Evolutionary conservation across 1,140 invertebrate species (phyloP), one percentile per base, ranked within the genome.

Genomic region (Lutraria rhynchaena): DNA sequence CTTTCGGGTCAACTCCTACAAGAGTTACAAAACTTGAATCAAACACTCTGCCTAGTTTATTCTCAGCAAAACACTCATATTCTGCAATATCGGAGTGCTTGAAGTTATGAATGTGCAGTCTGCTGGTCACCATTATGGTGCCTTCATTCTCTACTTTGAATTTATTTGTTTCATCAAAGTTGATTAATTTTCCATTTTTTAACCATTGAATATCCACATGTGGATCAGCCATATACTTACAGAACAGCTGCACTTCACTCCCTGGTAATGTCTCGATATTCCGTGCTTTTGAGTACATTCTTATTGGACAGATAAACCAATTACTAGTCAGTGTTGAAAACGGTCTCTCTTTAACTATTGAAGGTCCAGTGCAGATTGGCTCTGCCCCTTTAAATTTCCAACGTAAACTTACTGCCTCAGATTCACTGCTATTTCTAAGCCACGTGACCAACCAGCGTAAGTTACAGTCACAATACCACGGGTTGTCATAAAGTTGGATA

Each of bases 401-500:
- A 5, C 60, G 37, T 5, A 81, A 55, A 27, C 81, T 49, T 17
- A 80, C 60, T 22, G 33, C 55, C 24, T 69, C 33, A 19, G 58
- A 46, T 57, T 65, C 51, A 13, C 73, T 77, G 27, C 58, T 81
- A 24, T 83, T 84, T 13, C 74, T 74, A 5, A 90, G 57, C 89
- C 89, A 90, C 2, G 76, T n/a, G 31, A 85, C 74, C n/a, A 90
- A 37, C 89, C 89, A 90, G 9, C 88, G 85, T 15, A 91, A 57
- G 15, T 84, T 75, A 76, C 90, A 91, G 83, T 91, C 90, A 74
- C 90, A 91, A 41, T 81, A 51, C 90, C 90, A 91, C 15, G 85
- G 89, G 63, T 91, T 91, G 57, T 87, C 81, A 69, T 88, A 86
- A 19, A 91, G 82, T 19, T 86, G 84, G 1, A 90, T 63, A n/a